These are phyloP conservation scores for Aelia acuminata DNA, from an alignment of 2,888 invertebrate species.

Conservation along the genomic window DNA sequence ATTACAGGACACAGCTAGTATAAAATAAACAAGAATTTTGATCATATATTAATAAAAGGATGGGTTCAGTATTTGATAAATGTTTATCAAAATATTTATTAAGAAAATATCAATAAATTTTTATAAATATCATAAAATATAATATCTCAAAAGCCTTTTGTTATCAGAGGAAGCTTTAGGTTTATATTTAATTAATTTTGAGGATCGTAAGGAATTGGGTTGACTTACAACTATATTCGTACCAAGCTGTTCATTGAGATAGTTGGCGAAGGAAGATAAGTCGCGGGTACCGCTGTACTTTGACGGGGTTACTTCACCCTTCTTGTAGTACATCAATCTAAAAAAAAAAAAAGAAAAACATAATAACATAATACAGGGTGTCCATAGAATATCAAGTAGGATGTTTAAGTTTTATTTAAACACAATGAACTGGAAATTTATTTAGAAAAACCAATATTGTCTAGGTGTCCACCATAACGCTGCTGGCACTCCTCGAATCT, in stretches of 20 bases:
- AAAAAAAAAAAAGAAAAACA: too few species aligned
- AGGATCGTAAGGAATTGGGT: neutral
- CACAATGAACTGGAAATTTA: too few species aligned
- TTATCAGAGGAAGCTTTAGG: neutral
- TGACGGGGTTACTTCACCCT: slow-evolving; percentile 75
- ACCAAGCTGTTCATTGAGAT: slow-evolving; percentile 82
- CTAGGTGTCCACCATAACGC: too few species aligned
- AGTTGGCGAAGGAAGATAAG: slow-evolving; percentile 81
- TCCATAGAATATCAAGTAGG: too few species aligned
- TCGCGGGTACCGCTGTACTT: slow-evolving; percentile 86
- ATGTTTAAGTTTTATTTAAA: too few species aligned
- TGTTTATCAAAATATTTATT: neutral
- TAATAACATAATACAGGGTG: too few species aligned
- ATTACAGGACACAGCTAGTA: too few species aligned
- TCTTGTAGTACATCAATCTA: slow-evolving; percentile 83
- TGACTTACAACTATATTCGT: slow-evolving; percentile 64
- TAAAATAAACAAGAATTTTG: neutral
- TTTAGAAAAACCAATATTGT: too few species aligned
- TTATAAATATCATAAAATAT: neutral
- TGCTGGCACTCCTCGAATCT: too few species aligned
- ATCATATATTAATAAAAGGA: neutral
- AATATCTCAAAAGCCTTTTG: neutral
- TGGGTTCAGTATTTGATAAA: neutral
- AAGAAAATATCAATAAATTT: neutral
- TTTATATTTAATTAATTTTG: neutral